Base-by-base conservation (phyloP, 2,888 invertebrate genomes). In the Acanthosepion lycidas region DNA sequence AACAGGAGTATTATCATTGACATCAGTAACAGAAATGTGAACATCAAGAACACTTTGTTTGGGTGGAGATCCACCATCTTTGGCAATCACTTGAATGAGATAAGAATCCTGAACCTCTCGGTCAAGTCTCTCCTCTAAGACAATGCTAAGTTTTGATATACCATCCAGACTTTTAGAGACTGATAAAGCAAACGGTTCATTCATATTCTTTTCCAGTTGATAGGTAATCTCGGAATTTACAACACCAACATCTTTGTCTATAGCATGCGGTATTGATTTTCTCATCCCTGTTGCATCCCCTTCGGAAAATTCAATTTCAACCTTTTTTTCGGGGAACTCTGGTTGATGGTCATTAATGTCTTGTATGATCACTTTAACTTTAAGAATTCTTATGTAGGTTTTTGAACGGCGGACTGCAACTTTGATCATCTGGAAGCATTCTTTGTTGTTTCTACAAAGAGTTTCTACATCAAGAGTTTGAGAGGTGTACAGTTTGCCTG, bases 271-370 rank as follows among this genome's bases (percentile, higher is more conserved):
- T 94, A 91, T 93, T 51, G 93, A 93, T 93, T 91, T 95, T 95
- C n/a, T 95, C 28, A 96, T 96, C 33, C 96, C 96, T 33, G 95
- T 95, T 4, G 95, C 95, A 49, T 95, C 96, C 59, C 95, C 95
- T 95, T 96, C 96, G 6, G 96, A 95, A 53, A 96, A 95, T 42
- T 95, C 95, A 55, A 96, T 95, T 42, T 94, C 95, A 15, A 96
- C 96, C 42, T 95, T 95, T 42, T 95, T 95, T 53, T 95, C 95
- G 15, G 96, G 95, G 95, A 97, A 97, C 15, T 95, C 94, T 0
- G 97, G 97, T 15, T 95, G 95, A 94, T 96, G 96, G 95, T 97
- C 97, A 94, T 97, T 97, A 48, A 96, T 95, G 94, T 97, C 97
- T 20, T 95, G 92, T 33, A 96, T 94, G 28, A 95, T 91, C 12